phyloP scores from a whole-genome alignment of 1,140 invertebrate genomes.

The Drosophila bocqueti region DNA sequence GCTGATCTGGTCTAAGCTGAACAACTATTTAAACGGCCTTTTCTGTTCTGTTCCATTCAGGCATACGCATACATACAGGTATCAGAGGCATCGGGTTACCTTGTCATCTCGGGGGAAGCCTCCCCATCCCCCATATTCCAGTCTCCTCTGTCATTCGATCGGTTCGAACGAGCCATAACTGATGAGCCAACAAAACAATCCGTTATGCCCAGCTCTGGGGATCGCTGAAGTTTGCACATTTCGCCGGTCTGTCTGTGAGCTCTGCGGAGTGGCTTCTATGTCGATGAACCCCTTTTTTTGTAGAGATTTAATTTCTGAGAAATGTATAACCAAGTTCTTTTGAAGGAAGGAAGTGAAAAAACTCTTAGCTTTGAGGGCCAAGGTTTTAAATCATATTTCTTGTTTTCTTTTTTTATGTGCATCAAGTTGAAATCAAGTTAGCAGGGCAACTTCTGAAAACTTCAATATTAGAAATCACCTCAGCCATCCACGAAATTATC shows the following conservation, averaged over 20 bases:
- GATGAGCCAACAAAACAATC: slow-evolving; percentile 29
- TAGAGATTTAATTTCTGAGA: background rate
- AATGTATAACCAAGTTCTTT: background rate
- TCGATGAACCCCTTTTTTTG: slow-evolving; percentile 25
- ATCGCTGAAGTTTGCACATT: slow-evolving; percentile 2
- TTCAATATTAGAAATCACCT: too few species aligned
- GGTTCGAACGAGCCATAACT: slow-evolving; percentile 24
- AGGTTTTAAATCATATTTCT: background rate
- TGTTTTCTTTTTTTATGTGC: too few species aligned
- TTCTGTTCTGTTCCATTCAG: slow-evolving; percentile 1
- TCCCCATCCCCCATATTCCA: background rate
- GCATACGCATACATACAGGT: slow-evolving; percentile 14
- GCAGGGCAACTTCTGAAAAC: too few species aligned
- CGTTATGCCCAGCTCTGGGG: slow-evolving; percentile 23
- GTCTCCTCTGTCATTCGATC: slow-evolving; percentile 39
- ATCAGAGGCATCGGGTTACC: slow-evolving; percentile 34
- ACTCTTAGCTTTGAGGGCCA: background rate
- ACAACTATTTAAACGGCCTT: slow-evolving; percentile 24
- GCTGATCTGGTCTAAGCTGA: slow-evolving; percentile 29
- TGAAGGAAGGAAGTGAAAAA: slow-evolving; percentile 2
- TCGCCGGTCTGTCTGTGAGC: slow-evolving; percentile 1
- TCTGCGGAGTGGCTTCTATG: slow-evolving; percentile 7
- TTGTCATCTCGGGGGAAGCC: slow-evolving; percentile 24
- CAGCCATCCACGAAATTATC: background rate
- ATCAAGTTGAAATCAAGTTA: too few species aligned